Evolutionary conservation across 2,113 vertebrate species (phyloP).

Genomic region (Numida meleagris): DNA sequence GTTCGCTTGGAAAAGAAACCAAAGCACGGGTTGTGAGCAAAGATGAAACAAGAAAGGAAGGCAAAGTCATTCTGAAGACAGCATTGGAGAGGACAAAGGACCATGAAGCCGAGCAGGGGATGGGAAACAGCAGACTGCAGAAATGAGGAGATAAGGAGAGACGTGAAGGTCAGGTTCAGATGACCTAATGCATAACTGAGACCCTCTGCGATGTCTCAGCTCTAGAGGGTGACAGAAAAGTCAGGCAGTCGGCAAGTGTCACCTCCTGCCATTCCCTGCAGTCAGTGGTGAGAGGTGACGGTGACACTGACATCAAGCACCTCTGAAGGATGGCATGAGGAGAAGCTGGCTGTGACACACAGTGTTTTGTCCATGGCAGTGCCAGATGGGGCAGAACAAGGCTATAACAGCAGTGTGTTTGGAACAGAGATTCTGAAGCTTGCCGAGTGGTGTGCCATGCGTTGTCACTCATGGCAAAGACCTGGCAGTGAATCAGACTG

Average conservation of each 20-base stretch:
- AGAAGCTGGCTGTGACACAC: neutral
- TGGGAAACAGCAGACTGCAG: neutral
- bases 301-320: neutral
- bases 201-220: neutral
- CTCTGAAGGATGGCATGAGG: neutral
- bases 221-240: neutral
- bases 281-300: neutral
- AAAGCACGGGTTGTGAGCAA: neutral
- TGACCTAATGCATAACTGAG: neutral
- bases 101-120: neutral
- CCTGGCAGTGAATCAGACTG: neutral
- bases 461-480: neutral
- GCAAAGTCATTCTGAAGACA: neutral
- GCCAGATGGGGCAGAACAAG: neutral
- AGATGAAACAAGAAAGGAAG: neutral
- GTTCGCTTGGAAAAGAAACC: neutral
- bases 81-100: neutral
- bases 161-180: neutral
- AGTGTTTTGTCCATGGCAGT: neutral
- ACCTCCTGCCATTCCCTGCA: neutral
- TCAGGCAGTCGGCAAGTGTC: neutral
- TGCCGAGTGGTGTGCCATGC: accelerated
- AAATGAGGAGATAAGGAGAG: neutral
- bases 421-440: neutral
- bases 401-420: neutral